phyloP scores from a whole-genome alignment of 2,888 invertebrate species.

The Formica aserva region DNA sequence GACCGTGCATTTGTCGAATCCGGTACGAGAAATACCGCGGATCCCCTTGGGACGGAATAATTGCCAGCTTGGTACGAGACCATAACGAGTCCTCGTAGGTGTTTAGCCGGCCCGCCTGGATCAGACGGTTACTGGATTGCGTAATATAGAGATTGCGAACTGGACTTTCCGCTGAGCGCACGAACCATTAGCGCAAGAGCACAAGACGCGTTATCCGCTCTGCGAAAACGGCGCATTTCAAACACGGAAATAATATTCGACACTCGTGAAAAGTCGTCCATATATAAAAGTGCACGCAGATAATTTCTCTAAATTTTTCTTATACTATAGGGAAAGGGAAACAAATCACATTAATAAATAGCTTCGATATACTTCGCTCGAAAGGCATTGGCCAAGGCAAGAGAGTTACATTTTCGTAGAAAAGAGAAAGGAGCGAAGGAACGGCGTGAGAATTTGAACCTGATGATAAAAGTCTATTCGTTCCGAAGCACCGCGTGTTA shows the following conservation, averaged over 20 bases:
- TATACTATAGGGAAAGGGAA: background rate
- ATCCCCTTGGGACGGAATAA: conserved; percentile 63
- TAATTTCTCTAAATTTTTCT: background rate
- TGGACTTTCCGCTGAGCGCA: conserved; percentile 24
- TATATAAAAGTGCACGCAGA: background rate
- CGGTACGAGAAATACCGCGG: conserved; percentile 56
- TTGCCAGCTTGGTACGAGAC: conserved; percentile 59
- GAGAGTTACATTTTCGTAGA: background rate
- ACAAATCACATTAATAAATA: background rate
- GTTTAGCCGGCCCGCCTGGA: conserved; percentile 40
- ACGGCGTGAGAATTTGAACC: conserved; percentile 9
- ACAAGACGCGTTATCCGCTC: conserved; percentile 22
- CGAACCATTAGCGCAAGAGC: conserved; percentile 35
- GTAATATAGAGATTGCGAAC: conserved; percentile 27
- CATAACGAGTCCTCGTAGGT: conserved; percentile 55
- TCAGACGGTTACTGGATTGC: conserved; percentile 30
- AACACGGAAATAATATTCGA: conserved; percentile 27
- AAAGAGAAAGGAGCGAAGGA: background rate
- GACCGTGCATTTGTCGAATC: conserved; percentile 68
- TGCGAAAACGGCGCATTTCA: background rate
- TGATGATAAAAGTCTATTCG: conserved; percentile 35
- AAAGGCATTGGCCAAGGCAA: background rate
- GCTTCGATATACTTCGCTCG: background rate
- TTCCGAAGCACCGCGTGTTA: conserved; percentile 32
- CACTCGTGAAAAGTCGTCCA: background rate